A percentile compares a stretch with the other conserved stretches of the same genome.
phyloP scores from a whole-genome alignment of 2,797 vertebrate species.

The Potorous gilbertii region DNA sequence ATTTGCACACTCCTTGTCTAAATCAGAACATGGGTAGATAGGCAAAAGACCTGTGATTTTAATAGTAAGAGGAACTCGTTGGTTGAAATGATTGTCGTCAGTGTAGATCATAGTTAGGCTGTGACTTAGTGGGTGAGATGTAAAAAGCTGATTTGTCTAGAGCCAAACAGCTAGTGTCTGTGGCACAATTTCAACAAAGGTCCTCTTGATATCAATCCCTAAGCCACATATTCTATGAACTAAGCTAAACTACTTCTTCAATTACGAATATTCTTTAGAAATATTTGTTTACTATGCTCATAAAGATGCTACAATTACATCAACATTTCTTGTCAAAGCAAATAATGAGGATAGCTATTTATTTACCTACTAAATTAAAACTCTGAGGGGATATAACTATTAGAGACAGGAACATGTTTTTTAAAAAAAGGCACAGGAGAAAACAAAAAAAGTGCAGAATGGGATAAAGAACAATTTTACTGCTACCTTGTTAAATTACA shows the following conservation, averaged over 20 bases:
- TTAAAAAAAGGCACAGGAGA: background rate
- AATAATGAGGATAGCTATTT: constrained; percentile 53
- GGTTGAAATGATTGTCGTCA: background rate
- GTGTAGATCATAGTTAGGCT: background rate
- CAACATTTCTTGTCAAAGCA: constrained; percentile 45
- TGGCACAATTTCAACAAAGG: background rate
- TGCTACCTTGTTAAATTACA: background rate
- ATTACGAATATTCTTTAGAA: constrained; percentile 51
- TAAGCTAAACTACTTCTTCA: background rate
- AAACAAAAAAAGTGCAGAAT: background rate
- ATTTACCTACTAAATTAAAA: constrained; percentile 33
- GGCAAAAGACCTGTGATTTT: background rate
- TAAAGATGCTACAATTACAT: constrained; percentile 60
- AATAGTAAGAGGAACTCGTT: background rate
- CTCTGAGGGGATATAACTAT: constrained; percentile 15
- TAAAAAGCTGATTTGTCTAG: background rate
- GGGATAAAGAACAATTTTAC: background rate
- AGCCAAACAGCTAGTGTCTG: background rate
- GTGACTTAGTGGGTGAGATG: background rate
- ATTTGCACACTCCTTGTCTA: constrained; percentile 58
- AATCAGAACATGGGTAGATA: background rate
- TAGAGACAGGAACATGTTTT: background rate
- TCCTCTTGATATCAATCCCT: background rate
- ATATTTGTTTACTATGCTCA: constrained; percentile 67
- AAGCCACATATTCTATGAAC: background rate